phyloP scores from a whole-genome alignment of 2,113 vertebrate species.

The Coracopsis vasa region DNA sequence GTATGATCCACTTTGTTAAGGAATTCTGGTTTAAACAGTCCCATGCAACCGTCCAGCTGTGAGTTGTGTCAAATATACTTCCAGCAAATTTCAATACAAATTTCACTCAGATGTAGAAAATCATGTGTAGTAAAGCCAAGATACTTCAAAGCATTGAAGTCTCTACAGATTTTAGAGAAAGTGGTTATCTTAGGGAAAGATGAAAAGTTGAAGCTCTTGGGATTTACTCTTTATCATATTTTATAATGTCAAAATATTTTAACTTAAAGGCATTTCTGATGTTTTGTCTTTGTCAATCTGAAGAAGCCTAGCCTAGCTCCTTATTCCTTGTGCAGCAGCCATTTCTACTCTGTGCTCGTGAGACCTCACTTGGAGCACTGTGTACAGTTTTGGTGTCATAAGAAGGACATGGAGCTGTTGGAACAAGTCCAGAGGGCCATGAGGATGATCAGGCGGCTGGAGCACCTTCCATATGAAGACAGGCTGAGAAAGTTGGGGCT shows the following conservation, averaged over 20 bases:
- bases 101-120: background rate
- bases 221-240: background rate
- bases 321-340: background rate
- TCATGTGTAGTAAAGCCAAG: background rate
- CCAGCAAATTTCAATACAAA: background rate
- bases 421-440: background rate
- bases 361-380: background rate
- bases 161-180: background rate
- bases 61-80: background rate
- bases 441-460: background rate
- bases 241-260: background rate
- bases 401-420: background rate
- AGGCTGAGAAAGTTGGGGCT: too few species aligned
- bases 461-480: background rate
- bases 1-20: background rate
- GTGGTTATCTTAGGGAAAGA: background rate
- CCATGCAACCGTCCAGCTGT: background rate
- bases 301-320: background rate
- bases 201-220: background rate
- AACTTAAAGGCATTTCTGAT: background rate
- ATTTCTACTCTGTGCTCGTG: background rate
- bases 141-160: background rate
- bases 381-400: background rate
- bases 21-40: background rate
- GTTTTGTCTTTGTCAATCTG: background rate